A percentile compares a stretch with the other conserved stretches of the same genome.
phyloP scores from a whole-genome alignment of 2,888 invertebrate genomes.

The Acanthosepion esculentum region DNA sequence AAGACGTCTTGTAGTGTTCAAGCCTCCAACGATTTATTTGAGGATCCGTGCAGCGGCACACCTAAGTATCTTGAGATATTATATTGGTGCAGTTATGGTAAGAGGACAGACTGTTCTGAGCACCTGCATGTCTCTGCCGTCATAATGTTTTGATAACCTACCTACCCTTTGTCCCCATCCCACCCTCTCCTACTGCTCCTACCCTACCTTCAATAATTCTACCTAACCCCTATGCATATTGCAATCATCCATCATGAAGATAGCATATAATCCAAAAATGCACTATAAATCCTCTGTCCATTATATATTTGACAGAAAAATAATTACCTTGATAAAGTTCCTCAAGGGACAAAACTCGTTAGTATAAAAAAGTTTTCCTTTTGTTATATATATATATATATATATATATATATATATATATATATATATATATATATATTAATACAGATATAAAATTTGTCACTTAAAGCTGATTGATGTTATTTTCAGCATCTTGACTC shows the following conservation, averaged over 20 bases:
- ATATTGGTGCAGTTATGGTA: slow-evolving; percentile 56
- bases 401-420: too few relatives aligned
- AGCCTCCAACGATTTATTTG: slow-evolving; percentile 57
- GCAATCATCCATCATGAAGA: neutral
- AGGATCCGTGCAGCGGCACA: slow-evolving; percentile 63
- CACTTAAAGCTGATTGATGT: too few relatives aligned
- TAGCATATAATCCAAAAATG: neutral
- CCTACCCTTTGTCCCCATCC: neutral
- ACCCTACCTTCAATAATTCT: slow-evolving; percentile 4
- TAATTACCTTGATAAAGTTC: too few relatives aligned
- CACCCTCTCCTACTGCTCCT: neutral
- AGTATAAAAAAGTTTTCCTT: too few relatives aligned
- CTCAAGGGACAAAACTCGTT: too few relatives aligned
- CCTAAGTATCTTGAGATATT: slow-evolving; percentile 65
- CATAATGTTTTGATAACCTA: neutral
- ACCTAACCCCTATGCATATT: neutral
- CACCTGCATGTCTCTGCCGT: slow-evolving; percentile 42
- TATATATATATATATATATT: too few relatives aligned
- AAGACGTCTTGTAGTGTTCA: slow-evolving; percentile 53
- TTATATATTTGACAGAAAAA: neutral
- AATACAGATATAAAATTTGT: too few relatives aligned
- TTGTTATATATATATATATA: too few relatives aligned
- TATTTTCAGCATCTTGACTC: too few relatives aligned
- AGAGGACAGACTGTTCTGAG: slow-evolving; percentile 24
- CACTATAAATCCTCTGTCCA: neutral